Evolutionary conservation across 2,888 invertebrate genomes (phyloP), one percentile per base, ranked within the genome.

Genomic region (Peribatodes rhomboidaria): DNA sequence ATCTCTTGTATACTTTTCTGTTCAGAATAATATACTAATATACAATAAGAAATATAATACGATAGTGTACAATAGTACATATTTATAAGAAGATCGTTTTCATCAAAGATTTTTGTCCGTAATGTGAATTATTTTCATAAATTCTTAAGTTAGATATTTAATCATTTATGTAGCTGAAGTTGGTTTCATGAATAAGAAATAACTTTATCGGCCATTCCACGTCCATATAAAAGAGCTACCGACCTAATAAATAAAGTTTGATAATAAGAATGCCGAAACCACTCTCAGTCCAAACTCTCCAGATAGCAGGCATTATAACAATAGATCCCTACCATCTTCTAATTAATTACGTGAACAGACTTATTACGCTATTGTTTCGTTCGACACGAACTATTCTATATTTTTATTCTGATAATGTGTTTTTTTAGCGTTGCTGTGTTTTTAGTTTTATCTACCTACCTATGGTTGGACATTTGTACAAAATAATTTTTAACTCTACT

Each of bases 271-370:
- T 61, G 44, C 54, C 67, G 49, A 57, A 70, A 68, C 65, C 65
- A 65, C 69, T 69, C 67, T 66, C 68, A 61, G 58, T 68, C 55
- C 65, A 65, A 76, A 74, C 72, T 74, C 73, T 61, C 59, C 65
- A 72, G 75, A 76, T 80, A 79, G 78, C 11, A 35, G 50, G 47
- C n/a, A 44, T 55, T 55, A 55, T 77, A 79, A 71, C 74, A 74
- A 76, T 71, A 73, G 74, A 77, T 75, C 75, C 73, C 69, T 41
- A 65, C 75, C 75, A 76, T 72, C 78, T 74, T 74, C 75, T 79
- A 78, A 83, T 84, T 83, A 84, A 82, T 80, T 81, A 81, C 82
- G 83, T 83, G 82, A 76, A 70, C 76, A 72, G 82, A 78, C 74
- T 78, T 75, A 61, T 69, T 61, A 49, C 61, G 64, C 60, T 62